Base-by-base conservation (phyloP, 2,797 vertebrate genomes). In the Carapus acus region DNA sequence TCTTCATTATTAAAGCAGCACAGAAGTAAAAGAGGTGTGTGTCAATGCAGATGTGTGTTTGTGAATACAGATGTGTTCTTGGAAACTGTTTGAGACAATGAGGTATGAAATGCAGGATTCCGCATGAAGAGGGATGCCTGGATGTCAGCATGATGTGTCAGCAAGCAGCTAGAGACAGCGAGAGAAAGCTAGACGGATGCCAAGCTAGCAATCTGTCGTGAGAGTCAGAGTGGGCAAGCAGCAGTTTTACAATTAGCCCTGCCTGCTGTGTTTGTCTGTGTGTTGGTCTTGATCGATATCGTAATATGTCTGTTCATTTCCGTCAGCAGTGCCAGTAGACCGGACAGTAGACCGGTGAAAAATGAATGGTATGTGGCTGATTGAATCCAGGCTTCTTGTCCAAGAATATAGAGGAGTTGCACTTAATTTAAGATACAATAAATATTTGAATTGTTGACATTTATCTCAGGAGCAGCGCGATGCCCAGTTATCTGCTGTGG, bases 181-280 rank as follows among this genome's bases (percentile, higher is more conserved):
- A 59, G 33, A 36, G 48, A 62, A 50, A 27, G 24, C 4, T 21
- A 41, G 52, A 40, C 6, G 18, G 43, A 46, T 62, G 65, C 70
- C 63, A 71, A 67, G 54, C 21, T 63, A 59, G 64, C 69, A 56
- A 43, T 65, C 49, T 72, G 68, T 37, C 49, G 19, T 67, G 27
- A 67, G 61, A 51, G 21, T 54, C 39, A 36, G 45, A 59, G 63
- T 54, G 67, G 58, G 46, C 50, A 45, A 39, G 51, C 34, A 49
- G 34, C 13, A 43, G 29, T 51, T 43, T 33, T 21, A 36, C n/a
- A 47, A 50, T 16, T 14, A 6, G 54, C 49, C 58, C 43, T 59
- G 24, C 9, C 24, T 27, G 24, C 5, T 27, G 24, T 27, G 24
- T 27, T 4, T 27, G 24, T 4, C 34, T 38, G 23, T 51, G 7